A percentile compares a stretch with the other conserved stretches of the same genome.
Conservation (phyloP, 2,888 invertebrate species). For the Drosophila multiciliata region DNA sequence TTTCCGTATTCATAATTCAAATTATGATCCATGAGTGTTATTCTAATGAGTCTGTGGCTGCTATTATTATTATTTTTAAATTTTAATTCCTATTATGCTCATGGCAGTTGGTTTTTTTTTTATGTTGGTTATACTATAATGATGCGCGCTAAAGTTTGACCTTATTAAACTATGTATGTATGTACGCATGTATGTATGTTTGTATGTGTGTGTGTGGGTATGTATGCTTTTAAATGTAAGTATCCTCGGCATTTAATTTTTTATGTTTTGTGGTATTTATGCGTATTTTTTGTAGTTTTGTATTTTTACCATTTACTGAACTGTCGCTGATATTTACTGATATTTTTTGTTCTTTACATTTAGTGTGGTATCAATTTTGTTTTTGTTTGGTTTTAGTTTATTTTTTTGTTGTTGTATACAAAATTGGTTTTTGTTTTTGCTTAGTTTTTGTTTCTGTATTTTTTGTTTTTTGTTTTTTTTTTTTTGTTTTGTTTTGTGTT, state of each 20-base stretch:
- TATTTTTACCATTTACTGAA: conserved; percentile 50
- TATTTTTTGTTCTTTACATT: conserved; percentile 63
- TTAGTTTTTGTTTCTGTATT: conserved; percentile 37
- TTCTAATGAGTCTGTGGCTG: conserved; percentile 14
- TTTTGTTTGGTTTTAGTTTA: conserved; percentile 30
- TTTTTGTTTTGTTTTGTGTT: conserved; percentile 37
- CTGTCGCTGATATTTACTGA: conserved; percentile 73
- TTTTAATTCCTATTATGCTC: conserved; percentile 26
- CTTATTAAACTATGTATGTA: conserved; percentile 61
- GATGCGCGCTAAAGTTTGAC: conserved; percentile 78
- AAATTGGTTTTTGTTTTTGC: conserved; percentile 53
- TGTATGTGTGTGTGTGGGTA: neutral
- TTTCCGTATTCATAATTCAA: conserved; percentile 31
- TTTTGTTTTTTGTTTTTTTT: conserved; percentile 39
- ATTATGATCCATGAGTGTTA: conserved; percentile 36
- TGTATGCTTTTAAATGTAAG: conserved; percentile 27
- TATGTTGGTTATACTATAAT: conserved; percentile 53
- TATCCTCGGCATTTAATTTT: conserved; percentile 28
- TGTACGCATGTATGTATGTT: neutral
- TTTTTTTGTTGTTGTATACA: conserved; percentile 61
- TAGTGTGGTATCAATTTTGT: conserved; percentile 43
- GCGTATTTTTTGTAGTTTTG: conserved; percentile 47
- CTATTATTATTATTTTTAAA: neutral
- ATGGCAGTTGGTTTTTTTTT: conserved; percentile 1
- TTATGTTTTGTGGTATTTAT: conserved; percentile 37